Conservation (phyloP, 2,797 vertebrate genomes). For the Megaceryle alcyon region DNA sequence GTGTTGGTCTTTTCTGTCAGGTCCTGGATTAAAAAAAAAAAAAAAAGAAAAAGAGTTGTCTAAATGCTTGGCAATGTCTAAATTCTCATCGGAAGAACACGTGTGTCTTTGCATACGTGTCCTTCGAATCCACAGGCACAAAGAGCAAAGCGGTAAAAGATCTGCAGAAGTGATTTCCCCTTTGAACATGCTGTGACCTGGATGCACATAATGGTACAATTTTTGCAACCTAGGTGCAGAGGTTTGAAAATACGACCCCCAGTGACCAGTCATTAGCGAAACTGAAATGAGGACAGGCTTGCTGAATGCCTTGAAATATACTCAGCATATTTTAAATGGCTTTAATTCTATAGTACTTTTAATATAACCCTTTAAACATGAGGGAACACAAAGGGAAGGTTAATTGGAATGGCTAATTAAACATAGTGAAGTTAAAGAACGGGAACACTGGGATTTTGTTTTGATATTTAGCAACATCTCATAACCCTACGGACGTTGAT, state of each 20-base stretch:
- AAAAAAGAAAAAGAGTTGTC: not conserved
- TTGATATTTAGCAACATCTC: constrained; percentile 62
- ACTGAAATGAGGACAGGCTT: constrained; percentile 42
- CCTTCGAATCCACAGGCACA: not conserved
- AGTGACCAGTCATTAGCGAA: constrained; percentile 1
- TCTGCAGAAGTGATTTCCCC: constrained; percentile 37
- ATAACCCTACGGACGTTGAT: constrained; percentile 70
- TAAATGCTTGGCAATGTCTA: not conserved
- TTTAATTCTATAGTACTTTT: constrained; percentile 62
- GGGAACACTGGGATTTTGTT: constrained; percentile 67
- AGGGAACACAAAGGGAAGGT: constrained; percentile 72
- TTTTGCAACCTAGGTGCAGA: constrained; percentile 50
- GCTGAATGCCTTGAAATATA: constrained; percentile 43
- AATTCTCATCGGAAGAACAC: not conserved
- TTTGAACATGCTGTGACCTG: not conserved
- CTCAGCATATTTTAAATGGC: constrained; percentile 60
- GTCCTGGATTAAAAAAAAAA: not conserved
- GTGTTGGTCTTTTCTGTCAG: not conserved
- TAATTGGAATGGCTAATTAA: constrained; percentile 77
- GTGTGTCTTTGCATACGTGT: not conserved
- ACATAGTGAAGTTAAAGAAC: constrained; percentile 71
- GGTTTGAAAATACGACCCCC: constrained; percentile 46
- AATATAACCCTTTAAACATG: constrained; percentile 72
- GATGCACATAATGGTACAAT: not conserved
- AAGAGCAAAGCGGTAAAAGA: not conserved